Base-by-base conservation (phyloP, 2,113 vertebrate genomes). In the Malurus alboscapulatus region DNA sequence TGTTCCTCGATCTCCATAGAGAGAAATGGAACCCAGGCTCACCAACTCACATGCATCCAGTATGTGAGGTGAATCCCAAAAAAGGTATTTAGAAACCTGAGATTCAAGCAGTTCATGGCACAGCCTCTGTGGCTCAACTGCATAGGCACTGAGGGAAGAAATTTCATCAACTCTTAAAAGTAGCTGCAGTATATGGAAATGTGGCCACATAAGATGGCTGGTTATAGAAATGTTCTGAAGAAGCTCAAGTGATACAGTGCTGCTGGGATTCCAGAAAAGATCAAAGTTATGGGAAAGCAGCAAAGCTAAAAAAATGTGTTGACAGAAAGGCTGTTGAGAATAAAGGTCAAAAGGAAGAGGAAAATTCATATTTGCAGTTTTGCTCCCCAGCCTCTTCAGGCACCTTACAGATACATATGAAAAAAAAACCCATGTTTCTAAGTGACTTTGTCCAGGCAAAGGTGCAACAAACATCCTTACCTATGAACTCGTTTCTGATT, bases 401-500 rank as follows among this genome's bases (percentile, higher is more conserved):
- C 14, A 73, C 26, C 24, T 80, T 80, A 62, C 1, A 7, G 58
- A 66, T 38, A 48, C 4, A 85, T 24, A 12, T 20, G 42, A 87
- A 66, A 69, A 82, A 69, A 82, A 82, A 83, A 32, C 65, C 0
- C 2, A 20, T 12, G 9, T 29, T 88, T 85, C 45, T 55, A 87
- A 76, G 7, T 50, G 36, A 61, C 48, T 73, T 67, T 47, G 55
- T 77, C 40, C 5, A 14, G 29, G 81, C 32, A 71, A 83, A 48
- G 9, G 25, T 45, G 26, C 21, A 40, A 72, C n/a, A 73, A 90
- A 32, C 15, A 48, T 50, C n/a, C 83, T 93, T 97, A 99, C 99
- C 99, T 1, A 99, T 98, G 87, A 99, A 99, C 95, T 99, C 99
- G 1, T 99, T 98, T 57, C 99, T 98, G 90, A 99, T 98, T 84